Evolutionary conservation across 2,797 vertebrate species (phyloP), one percentile per base, ranked within the genome.

Genomic region (Enoplosus armatus): DNA sequence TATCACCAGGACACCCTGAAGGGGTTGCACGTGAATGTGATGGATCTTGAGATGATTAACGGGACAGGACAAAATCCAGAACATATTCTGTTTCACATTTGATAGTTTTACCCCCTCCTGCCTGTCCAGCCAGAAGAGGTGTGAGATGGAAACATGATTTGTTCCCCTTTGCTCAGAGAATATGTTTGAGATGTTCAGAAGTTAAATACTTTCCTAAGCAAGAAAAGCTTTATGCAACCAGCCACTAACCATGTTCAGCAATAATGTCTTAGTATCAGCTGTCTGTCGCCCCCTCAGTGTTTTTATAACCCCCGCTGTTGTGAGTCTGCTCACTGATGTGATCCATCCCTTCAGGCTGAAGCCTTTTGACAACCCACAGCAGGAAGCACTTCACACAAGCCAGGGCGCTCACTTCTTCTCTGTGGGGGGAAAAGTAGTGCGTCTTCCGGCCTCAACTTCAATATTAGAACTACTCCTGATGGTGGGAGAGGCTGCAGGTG

Each of bases 21-120:
- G 18, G 16, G 29, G 15, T 41, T 39, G 61, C 7, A 66, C 3
- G 43, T 66, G 33, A 60, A 66, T 61, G 43, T 50, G 45, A 72
- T 22, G n/a, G 59, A 33, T 20, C 65, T 47, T 18, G 1, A 51
- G 55, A 54, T 77, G 50, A 77, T 62, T 24, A 20, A 27, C 8
- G 9, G 62, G 31, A 41, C 8, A 63, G 12, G 35, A 62, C 53
- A 31, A 22, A 6, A 29, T n/a, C 47, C 33, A n/a, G 15, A 63
- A 37, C 4, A 59, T 8, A 5, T 50, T 33, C 20, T 55, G 3
- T 27, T 11, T 50, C 7, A 73, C 11, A 16, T 5, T 61, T 31
- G 18, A 8, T 8, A 43, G 20, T 33, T 62, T 50, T 61, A 56
- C 1, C 11, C 6, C 16, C 24, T 71, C 9, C 3, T 29, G 22